Evolutionary conservation across 2,113 vertebrate species (phyloP), one percentile per base, ranked within the genome.

Genomic region (Strix aluco): DNA sequence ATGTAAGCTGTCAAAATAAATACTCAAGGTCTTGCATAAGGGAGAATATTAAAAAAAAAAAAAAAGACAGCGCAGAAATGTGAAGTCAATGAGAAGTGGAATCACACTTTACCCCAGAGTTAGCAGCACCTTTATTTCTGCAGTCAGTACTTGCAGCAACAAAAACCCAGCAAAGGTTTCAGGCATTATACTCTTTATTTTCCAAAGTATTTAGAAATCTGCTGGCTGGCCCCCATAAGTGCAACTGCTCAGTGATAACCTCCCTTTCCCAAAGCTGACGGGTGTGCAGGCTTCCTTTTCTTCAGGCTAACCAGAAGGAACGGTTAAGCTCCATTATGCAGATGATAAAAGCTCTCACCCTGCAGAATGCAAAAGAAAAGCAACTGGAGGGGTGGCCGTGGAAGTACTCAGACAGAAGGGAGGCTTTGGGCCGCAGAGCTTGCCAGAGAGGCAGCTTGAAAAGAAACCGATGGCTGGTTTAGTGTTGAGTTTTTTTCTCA

Each of bases 1-100:
- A 96, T 92, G 86, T 88, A 95, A 94, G 89, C 92, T 97, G 96
- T 97, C 97, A 97, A 96, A 97, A 97, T 95, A 97, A 95, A 96
- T 94, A 95, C 86, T 97, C 91, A 85, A 92, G 95, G 94, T 94
- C 95, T 97, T 95, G 94, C 92, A 80, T 91, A 94, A 95, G 90
- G 86, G 46, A 94, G 95, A 96, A 74, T 47, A 65, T 93, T 74
- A 36, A 29, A 49, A 8, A 74, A 70, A 46, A 88, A 38, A 38
- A 5, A 4, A 10, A 51, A 86, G 72, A 42, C 80, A 86, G 74
- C 12, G 3, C 47, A 95, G 83, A 92, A 81, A 94, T 38, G 44
- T 89, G 87, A 95, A 96, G 84, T 89, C 88, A 94, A 25, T 89
- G 94, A 96, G 88, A 74, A 92, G 40, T 74, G 49, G 69, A 94